Conservation (phyloP, 2,888 invertebrate genomes). For the Lepidocyrtoides sp. region DNA sequence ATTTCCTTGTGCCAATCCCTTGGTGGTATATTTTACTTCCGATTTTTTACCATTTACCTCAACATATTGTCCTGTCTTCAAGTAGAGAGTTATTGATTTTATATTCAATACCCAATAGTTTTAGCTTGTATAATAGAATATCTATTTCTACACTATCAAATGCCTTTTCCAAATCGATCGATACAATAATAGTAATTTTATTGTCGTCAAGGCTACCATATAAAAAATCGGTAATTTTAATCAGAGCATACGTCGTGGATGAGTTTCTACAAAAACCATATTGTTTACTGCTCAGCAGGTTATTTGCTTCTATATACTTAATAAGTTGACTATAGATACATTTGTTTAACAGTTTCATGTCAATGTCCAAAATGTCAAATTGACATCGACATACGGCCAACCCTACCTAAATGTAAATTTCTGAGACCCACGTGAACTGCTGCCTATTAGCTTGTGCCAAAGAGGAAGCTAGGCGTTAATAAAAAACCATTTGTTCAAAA, state of each 20-base stretch:
- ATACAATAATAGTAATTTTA: neutral
- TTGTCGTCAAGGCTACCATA: neutral
- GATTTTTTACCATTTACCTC: neutral
- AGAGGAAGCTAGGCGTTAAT: no score
- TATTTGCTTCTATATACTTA: conserved; percentile 28
- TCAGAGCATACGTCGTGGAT: conserved; percentile 34
- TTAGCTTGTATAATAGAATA: conserved; percentile 42
- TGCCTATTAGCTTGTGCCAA: no score
- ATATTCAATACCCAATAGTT: conserved; percentile 31
- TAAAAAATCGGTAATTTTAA: conserved; percentile 38
- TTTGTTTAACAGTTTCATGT: no score
- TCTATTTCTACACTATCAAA: conserved; percentile 52
- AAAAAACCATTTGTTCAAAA: no score
- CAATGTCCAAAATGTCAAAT: no score
- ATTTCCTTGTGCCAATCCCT: neutral
- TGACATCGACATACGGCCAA: no score
- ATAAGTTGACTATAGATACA: conserved; percentile 17
- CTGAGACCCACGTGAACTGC: no score
- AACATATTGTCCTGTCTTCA: neutral
- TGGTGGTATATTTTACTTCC: neutral
- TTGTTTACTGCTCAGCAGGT: conserved; percentile 37
- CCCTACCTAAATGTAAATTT: no score
- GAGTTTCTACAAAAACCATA: conserved; percentile 53
- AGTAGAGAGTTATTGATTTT: conserved; percentile 31
- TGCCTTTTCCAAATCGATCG: conserved; percentile 44